A percentile compares a stretch with the other conserved stretches of the same genome.
Evolutionary conservation across 2,888 invertebrate species (phyloP).

Genomic region (Drosophila helvetica): DNA sequence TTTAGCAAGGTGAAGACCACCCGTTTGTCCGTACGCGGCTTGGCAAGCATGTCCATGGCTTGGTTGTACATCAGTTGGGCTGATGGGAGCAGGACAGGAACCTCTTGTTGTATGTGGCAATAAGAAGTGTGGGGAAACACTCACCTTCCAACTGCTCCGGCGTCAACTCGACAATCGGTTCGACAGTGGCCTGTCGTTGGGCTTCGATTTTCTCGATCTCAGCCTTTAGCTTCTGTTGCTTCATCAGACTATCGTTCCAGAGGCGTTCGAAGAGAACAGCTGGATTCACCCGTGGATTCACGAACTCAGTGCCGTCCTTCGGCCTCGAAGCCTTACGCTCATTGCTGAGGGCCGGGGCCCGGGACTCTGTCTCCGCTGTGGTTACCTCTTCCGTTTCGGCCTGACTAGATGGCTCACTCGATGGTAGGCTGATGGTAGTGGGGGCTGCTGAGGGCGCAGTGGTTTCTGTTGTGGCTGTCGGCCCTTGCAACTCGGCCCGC

Average conservation of each 20-base stretch:
- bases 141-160: constrained; percentile 87
- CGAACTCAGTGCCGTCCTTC: constrained; percentile 56
- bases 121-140: neutral
- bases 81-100: constrained; percentile 71
- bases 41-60: constrained; percentile 89
- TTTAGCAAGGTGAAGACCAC: constrained; percentile 91
- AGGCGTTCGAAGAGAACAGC: constrained; percentile 72
- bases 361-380: constrained; percentile 52
- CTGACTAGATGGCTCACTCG: constrained; percentile 28
- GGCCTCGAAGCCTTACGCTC: constrained; percentile 63
- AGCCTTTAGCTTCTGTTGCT: constrained; percentile 72
- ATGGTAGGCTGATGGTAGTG: constrained; percentile 17
- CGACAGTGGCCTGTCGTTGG: constrained; percentile 57
- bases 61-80: constrained; percentile 90
- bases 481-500: constrained; percentile 74
- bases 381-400: constrained; percentile 47
- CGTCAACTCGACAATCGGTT: constrained; percentile 62
- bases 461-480: constrained; percentile 52
- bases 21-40: constrained; percentile 89
- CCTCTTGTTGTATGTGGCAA: neutral
- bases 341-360: constrained; percentile 50
- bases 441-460: constrained; percentile 14
- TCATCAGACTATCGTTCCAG: constrained; percentile 69
- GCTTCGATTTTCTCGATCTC: constrained; percentile 73
- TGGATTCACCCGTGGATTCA: constrained; percentile 59